Evolutionary conservation across 2,888 invertebrate genomes (phyloP).

Genomic region (Theretra japonica): DNA sequence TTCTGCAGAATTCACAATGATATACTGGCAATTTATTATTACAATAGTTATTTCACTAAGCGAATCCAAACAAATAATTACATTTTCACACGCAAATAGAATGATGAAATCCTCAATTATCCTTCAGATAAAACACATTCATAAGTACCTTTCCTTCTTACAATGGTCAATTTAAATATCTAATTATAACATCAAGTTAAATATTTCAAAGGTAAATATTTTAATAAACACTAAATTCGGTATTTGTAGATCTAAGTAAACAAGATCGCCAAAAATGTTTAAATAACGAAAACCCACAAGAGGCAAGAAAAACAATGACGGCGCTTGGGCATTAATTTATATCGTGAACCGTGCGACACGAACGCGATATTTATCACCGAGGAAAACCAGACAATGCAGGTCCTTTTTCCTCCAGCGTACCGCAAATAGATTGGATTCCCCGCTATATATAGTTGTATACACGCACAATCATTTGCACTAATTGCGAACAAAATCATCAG

Average conservation of each 20-base stretch:
- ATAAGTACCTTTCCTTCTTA: too few relatives aligned
- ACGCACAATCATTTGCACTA: slow-evolving; percentile 6
- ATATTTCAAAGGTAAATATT: too few relatives aligned
- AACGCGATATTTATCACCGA: neutral
- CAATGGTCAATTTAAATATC: too few relatives aligned
- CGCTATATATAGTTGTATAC: neutral
- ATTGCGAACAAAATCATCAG: slow-evolving; percentile 24
- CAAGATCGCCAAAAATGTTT: neutral
- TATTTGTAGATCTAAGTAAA: neutral
- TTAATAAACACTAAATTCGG: too few relatives aligned
- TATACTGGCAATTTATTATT: too few relatives aligned
- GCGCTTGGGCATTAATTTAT: neutral
- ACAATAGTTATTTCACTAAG: too few relatives aligned
- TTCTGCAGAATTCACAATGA: too few relatives aligned
- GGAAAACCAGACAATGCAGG: slow-evolving; percentile 6
- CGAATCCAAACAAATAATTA: too few relatives aligned
- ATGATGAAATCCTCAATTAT: too few relatives aligned
- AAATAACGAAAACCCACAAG: neutral
- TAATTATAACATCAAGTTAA: too few relatives aligned
- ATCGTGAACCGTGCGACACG: neutral
- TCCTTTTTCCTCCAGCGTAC: neutral
- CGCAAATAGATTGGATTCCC: neutral
- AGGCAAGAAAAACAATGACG: neutral
- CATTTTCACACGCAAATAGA: too few relatives aligned
- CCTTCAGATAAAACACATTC: too few relatives aligned